phyloP scores from a whole-genome alignment of 2,113 vertebrate species.

The Tupaia tana region DNA sequence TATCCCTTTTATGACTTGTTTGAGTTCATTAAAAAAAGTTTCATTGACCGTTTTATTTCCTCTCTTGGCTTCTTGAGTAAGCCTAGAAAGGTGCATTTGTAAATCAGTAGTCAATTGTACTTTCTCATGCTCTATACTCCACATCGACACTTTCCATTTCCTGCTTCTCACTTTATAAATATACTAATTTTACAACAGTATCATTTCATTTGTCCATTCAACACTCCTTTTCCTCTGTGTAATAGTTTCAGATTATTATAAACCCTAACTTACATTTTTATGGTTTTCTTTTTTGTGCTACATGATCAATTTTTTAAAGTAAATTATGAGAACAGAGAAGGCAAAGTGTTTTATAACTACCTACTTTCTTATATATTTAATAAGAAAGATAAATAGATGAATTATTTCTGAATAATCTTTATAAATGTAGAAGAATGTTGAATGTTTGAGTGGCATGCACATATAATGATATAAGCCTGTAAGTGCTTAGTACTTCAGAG shows the following conservation, averaged over 20 bases:
- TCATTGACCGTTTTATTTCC: not conserved
- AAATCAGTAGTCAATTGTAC: not conserved
- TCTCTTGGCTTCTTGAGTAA: not conserved
- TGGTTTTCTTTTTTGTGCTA: not conserved
- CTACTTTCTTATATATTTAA: not conserved
- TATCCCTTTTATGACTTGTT: not conserved
- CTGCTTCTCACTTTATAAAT: not conserved
- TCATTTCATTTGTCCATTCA: not conserved
- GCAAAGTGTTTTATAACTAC: not conserved
- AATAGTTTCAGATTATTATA: not conserved
- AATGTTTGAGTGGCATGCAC: not conserved
- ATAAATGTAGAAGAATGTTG: not conserved
- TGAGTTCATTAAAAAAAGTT: not conserved
- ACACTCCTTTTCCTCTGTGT: not conserved
- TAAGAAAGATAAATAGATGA: not conserved
- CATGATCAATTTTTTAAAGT: not conserved
- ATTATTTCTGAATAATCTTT: not conserved
- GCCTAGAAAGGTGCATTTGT: not conserved
- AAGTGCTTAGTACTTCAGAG: not conserved
- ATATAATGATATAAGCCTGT: not conserved
- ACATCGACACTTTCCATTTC: not conserved
- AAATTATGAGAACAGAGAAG: not conserved
- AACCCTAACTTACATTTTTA: not conserved
- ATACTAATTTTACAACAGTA: not conserved
- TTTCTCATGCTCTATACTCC: not conserved